phyloP scores from a whole-genome alignment of 2,113 vertebrate species.

The Microcebus ravelobensis region DNA sequence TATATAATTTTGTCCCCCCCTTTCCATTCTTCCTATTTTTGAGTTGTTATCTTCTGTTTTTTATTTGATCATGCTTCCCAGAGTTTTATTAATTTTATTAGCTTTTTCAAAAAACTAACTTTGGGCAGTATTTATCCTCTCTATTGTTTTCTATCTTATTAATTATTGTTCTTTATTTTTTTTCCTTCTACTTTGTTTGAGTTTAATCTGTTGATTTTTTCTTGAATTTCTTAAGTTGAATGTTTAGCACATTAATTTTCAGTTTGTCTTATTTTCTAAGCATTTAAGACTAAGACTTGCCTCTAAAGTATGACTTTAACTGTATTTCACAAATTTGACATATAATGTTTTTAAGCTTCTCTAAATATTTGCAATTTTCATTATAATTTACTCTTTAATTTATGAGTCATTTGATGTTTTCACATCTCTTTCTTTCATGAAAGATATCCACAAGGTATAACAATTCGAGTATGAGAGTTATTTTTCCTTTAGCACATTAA shows the following conservation, averaged over 20 bases:
- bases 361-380: background rate
- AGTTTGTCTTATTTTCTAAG: background rate
- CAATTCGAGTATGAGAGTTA: background rate
- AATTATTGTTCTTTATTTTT: background rate
- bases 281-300: background rate
- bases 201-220: background rate
- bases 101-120: background rate
- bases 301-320: background rate
- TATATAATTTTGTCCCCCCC: background rate
- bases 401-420: background rate
- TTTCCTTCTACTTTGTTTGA: background rate
- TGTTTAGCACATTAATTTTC: background rate
- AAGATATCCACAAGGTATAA: background rate
- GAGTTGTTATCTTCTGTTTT: background rate
- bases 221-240: background rate
- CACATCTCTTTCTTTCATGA: background rate
- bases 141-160: conserved; percentile 11
- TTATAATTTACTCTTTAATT: background rate
- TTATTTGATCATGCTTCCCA: background rate
- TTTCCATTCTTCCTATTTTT: background rate
- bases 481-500: background rate
- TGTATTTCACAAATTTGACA: background rate
- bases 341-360: background rate
- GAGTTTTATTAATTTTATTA: background rate
- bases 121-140: background rate